Percentiles rank a stretch among this genome's conserved stretches.
Conservation (phyloP, 2,797 vertebrate species). For the Sebastes taczanowskii region DNA sequence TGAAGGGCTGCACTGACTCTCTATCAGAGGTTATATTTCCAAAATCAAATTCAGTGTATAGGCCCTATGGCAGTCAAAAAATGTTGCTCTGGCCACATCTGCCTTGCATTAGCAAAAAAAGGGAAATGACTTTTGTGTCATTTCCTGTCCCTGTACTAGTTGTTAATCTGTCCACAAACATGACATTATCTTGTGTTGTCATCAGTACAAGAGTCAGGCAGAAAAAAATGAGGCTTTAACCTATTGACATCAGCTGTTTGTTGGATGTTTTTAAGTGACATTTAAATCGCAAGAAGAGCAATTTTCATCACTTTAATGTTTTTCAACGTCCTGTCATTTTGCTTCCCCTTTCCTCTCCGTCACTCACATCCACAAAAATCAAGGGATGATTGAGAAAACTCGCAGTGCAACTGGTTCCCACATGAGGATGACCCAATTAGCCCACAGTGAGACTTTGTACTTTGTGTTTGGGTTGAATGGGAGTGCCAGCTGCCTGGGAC, state of each 20-base stretch:
- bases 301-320: not conserved
- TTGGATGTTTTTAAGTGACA: not conserved
- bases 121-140: slow-evolving; percentile 27
- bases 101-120: not conserved
- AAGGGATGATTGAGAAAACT: slow-evolving; percentile 41
- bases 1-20: not conserved
- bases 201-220: not conserved
- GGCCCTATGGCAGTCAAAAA: not conserved
- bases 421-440: slow-evolving; percentile 75
- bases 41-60: not conserved
- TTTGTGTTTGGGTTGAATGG: slow-evolving; percentile 67
- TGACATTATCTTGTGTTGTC: not conserved
- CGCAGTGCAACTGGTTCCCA: slow-evolving; percentile 63
- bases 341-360: not conserved
- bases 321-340: not conserved
- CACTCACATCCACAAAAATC: slow-evolving; percentile 15
- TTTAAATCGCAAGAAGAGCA: not conserved
- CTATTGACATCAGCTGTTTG: not conserved
- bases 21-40: not conserved
- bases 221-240: not conserved
- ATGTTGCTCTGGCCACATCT: not conserved
- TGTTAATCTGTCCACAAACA: slow-evolving; percentile 1
- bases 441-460: slow-evolving; percentile 78
- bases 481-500: slow-evolving; percentile 71
- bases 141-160: slow-evolving; percentile 37